Base-by-base conservation (phyloP, 2,888 invertebrate genomes). In the Acronicta psi region DNA sequence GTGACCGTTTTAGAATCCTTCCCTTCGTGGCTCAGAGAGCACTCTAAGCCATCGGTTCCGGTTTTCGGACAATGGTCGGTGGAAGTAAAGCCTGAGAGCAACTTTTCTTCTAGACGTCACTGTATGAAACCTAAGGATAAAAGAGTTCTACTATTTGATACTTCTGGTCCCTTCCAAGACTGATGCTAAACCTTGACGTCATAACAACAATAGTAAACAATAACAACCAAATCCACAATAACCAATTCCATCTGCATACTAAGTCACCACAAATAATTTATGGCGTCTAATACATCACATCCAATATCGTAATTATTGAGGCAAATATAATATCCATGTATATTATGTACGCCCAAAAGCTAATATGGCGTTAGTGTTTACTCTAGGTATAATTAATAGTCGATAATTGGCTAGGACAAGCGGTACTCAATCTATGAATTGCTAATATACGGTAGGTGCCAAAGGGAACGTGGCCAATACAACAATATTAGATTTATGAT, bases 371-470 rank as follows among this genome's bases (percentile, higher is more conserved):
- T 47, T 50, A 51, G 43, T 73, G 73, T 80, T 75, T 73, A 67
- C 59, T 64, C 53, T 64, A 58, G 68, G 69, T 71, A 78, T 81
- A 79, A 86, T 82, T 82, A 82, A 84, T 82, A 73, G 73, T 69
- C 71, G 75, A 78, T 84, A 83, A 83, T 84, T 82, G 77, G 63
- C 52, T 60, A 14, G 63, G 73, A 85, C 80, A 82, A 58, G 76
- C 73, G 66, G 65, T 79, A 80, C 80, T 74, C 76, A 80, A 73
- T 68, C 54, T 73, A 75, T 79, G 79, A 80, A 82, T 83, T 54
- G 69, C 63, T 81, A 77, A 80, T 81, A 63, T 65, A 56, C 49
- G 42, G n/a, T n/a, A 54, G 41, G 41, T 52, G 67, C 65, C 65
- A 69, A 66, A 61, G 73, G 72, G 69, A 68, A 45, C 46, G 17